Percentiles rank a stretch among this genome's conserved stretches.
phyloP scores from a whole-genome alignment of 2,888 invertebrate species.

The Ormyrus thymus region DNA sequence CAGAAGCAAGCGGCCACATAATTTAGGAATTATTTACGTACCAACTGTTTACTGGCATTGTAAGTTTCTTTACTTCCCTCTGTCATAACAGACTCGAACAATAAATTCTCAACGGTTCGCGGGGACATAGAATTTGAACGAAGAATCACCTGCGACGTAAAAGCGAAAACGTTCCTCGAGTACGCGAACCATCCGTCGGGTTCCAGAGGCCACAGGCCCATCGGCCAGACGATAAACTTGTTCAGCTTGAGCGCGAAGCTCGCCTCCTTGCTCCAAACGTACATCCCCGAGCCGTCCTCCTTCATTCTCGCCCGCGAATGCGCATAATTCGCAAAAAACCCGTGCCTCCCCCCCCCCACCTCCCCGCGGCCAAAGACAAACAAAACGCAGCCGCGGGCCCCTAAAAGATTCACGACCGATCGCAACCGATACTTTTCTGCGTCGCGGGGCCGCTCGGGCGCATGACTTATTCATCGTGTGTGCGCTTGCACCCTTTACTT shows the following conservation, averaged over 20 bases:
- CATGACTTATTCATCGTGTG: constrained; percentile 24
- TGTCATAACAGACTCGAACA: no score
- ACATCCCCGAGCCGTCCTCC: not conserved
- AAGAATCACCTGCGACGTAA: constrained; percentile 44
- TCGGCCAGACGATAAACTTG: constrained; percentile 57
- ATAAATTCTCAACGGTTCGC: no score
- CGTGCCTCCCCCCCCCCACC: no score
- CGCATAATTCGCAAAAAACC: not conserved
- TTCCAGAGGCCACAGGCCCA: constrained; percentile 59
- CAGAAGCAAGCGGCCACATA: no score
- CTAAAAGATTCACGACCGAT: not conserved
- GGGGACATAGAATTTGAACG: no score
- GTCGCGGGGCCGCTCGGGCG: not conserved
- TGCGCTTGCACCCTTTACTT: constrained; percentile 35
- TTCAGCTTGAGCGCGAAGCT: constrained; percentile 57
- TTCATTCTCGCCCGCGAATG: not conserved
- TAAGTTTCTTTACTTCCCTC: no score
- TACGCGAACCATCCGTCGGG: constrained; percentile 55
- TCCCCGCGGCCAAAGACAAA: not conserved
- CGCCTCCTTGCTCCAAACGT: constrained; percentile 56
- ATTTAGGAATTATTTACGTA: no score
- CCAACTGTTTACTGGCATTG: no score
- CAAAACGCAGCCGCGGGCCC: not conserved
- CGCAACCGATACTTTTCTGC: constrained; percentile 11
- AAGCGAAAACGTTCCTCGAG: constrained; percentile 47